A percentile compares a stretch with the other conserved stretches of the same genome.
phyloP scores from a whole-genome alignment of 2,888 invertebrate species.

The Hirtodrosophila trivittata region DNA sequence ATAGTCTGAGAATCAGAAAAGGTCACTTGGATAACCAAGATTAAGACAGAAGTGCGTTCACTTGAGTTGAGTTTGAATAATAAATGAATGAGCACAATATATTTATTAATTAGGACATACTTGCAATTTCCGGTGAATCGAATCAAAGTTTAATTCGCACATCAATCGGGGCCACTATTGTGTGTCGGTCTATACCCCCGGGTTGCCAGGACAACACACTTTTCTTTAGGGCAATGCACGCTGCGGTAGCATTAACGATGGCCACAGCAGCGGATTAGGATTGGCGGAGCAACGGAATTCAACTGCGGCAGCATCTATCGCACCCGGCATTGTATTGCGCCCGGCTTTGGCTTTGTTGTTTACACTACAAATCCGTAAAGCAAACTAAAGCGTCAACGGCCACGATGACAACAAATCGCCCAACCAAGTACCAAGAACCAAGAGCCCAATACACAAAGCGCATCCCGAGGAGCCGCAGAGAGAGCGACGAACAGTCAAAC shows the following conservation, averaged over 20 bases:
- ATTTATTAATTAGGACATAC: conserved; percentile 39
- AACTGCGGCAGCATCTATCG: conserved; percentile 18
- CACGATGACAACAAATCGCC: conserved; percentile 21
- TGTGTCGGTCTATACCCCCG: conserved; percentile 1
- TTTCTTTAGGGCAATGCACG: conserved; percentile 53
- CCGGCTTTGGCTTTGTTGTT: conserved; percentile 39
- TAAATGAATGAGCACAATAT: neutral
- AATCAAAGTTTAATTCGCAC: neutral
- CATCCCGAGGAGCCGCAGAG: conserved; percentile 12
- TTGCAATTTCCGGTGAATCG: conserved; percentile 30
- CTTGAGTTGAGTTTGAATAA: conserved; percentile 10
- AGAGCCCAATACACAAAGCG: conserved; percentile 10
- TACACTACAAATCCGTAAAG: conserved; percentile 53
- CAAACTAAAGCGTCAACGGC: conserved; percentile 26
- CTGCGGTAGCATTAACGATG: conserved; percentile 15
- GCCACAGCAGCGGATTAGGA: conserved; percentile 15
- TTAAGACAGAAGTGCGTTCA: neutral
- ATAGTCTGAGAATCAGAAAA: conserved; percentile 38
- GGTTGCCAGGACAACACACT: conserved; percentile 54
- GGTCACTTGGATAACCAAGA: conserved; percentile 20
- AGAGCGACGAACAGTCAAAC: conserved; percentile 13
- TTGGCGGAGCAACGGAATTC: conserved; percentile 10
- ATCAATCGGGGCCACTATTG: neutral
- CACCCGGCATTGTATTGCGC: conserved; percentile 42
- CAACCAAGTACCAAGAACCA: conserved; percentile 1